These are phyloP conservation scores for Aradophagus sp. DNA, from an alignment of 1,140 invertebrate genomes.

Conservation along the genomic window DNA sequence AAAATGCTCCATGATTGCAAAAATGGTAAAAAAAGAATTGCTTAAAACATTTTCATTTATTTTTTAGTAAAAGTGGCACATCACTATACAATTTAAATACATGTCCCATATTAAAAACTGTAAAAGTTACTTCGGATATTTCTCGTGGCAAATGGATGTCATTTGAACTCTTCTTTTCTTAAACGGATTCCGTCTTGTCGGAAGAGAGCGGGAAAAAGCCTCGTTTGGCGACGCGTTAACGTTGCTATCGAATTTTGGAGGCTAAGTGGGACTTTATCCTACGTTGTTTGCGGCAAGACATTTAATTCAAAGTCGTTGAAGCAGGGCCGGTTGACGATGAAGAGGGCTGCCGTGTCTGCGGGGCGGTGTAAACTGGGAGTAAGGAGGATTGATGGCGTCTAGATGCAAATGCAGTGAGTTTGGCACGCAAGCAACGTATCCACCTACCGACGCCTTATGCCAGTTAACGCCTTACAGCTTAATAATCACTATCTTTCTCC, in stretches of 20 bases:
- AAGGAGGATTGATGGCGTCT: constrained; percentile 76
- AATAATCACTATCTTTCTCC: constrained; percentile 69
- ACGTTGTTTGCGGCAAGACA: constrained; percentile 63
- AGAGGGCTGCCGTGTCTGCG: constrained; percentile 52
- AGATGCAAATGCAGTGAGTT: constrained; percentile 75
- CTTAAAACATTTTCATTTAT: too few species aligned
- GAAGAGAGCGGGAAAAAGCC: too few species aligned
- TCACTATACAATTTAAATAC: too few species aligned
- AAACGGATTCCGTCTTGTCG: too few species aligned
- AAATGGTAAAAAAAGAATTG: too few species aligned
- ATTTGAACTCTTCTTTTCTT: too few species aligned
- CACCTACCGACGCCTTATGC: constrained; percentile 75
- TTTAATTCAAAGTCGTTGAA: constrained; percentile 67
- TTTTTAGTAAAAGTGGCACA: too few species aligned
- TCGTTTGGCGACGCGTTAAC: constrained; percentile 23
- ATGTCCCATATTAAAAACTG: too few species aligned
- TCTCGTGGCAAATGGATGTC: too few species aligned
- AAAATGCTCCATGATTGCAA: too few species aligned
- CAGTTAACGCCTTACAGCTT: constrained; percentile 76
- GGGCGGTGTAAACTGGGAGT: constrained; percentile 70
- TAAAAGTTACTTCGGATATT: too few species aligned
- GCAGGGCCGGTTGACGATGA: constrained; percentile 55
- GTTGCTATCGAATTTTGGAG: constrained; percentile 42
- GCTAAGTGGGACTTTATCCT: constrained; percentile 16
- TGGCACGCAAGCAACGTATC: constrained; percentile 72